Base-by-base conservation (phyloP, 92 coral and sea anemone genomes). In the Siderastrea radians region DNA sequence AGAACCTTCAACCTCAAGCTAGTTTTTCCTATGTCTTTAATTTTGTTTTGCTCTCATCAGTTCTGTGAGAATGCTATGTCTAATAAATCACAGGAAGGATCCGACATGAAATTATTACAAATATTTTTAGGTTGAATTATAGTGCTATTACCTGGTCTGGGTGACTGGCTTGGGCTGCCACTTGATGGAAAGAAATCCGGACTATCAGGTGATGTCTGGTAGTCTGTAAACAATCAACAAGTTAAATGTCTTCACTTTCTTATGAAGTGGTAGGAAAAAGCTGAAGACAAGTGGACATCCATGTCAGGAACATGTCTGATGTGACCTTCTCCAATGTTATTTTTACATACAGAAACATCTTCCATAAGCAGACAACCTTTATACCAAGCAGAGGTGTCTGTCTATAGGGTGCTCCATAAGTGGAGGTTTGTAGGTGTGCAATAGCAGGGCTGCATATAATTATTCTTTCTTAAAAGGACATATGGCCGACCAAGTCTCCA, bases 141-240 rank as follows among this genome's bases (percentile, higher is more conserved):
- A 26, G 38, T 26, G 38, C 38, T 26, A 26, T n/a, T 78, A 95
- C 98, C 98, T 91, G 98, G 98, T 75, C 98, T 93, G 65, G 98
- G 98, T 4, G 89, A 72, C 64, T 86, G 92, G 44, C 86, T 84
- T 60, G 96, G 95, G 17, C 98, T 95, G 49, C 92, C 65, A 79
- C 94, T 91, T 48, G 89, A 91, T 12, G 94, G 92, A 11, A 89
- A 93, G 70, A 79, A 75, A 75, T 91, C 96, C 65, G 98, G 95
- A 79, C 96, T 93, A 26, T 77, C 91, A 11, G 96, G 95, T 9
- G 91, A 94, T 52, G 50, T 51, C 11, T 77, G 76, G 65, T 63
- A 63, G 59, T 82, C 94, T 91, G 68, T 1, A 90, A 79, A 72
- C 38, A 84, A 44, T 46, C 10, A 51, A 48, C 16, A 83, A 57